Percentiles rank a stretch among this genome's conserved stretches.
Conservation (phyloP, 2,888 invertebrate genomes). For the Chaitophorus viminalis region DNA sequence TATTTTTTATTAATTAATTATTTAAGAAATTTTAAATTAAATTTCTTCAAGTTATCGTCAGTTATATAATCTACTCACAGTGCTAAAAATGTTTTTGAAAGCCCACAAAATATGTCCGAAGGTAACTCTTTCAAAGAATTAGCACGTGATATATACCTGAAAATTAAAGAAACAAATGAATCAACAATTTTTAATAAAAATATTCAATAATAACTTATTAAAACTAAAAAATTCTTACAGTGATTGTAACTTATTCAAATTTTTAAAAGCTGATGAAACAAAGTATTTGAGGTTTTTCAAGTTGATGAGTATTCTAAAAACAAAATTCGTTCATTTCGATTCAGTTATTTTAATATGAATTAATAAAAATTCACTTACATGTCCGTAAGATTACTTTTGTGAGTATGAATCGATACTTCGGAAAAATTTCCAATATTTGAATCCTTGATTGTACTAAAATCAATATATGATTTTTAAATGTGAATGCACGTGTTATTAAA, state of each 20-base stretch:
- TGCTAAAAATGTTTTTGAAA: slow-evolving; percentile 46
- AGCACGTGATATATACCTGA: slow-evolving; percentile 48
- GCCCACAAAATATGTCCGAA: slow-evolving; percentile 42
- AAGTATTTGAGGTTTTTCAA: slow-evolving; percentile 71
- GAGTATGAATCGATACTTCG: background rate
- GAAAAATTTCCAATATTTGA: background rate
- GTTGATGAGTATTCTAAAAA: slow-evolving; percentile 72
- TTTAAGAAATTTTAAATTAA: background rate
- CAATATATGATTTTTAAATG: background rate
- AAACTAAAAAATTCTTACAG: slow-evolving; percentile 69
- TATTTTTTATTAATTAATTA: background rate
- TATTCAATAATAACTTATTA: background rate
- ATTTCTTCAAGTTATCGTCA: slow-evolving; percentile 69
- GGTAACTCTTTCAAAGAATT: slow-evolving; percentile 50
- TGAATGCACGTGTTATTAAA: too few relatives aligned
- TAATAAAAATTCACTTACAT: slow-evolving; percentile 22
- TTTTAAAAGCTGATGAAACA: slow-evolving; percentile 72
- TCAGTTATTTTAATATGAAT: background rate
- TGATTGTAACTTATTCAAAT: slow-evolving; percentile 72
- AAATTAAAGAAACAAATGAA: slow-evolving; percentile 8
- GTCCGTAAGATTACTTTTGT: slow-evolving; percentile 25
- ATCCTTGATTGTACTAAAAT: slow-evolving; percentile 33
- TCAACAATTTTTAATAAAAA: slow-evolving; percentile 29
- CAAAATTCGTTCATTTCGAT: background rate
- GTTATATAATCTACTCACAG: slow-evolving; percentile 69